These are phyloP conservation scores for Nesospiza acunhae DNA, from an alignment of 2,113 vertebrate species.

Conservation along the genomic window DNA sequence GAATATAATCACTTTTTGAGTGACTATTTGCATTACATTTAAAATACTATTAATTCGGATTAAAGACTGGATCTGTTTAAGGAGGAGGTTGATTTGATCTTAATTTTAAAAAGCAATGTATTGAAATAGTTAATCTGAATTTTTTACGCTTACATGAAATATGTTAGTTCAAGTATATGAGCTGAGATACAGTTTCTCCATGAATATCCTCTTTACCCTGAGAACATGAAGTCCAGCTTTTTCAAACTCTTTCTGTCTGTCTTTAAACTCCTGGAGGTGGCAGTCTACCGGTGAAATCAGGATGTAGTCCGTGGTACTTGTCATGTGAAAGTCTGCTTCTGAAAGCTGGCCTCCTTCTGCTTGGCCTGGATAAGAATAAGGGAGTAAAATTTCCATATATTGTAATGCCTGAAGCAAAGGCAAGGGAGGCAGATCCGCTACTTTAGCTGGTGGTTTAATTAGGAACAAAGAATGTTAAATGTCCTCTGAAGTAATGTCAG, in stretches of 20 bases:
- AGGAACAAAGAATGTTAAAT: not conserved
- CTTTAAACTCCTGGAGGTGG: not conserved
- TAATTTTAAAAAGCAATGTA: not conserved
- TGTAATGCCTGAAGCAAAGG: not conserved
- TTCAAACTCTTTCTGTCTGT: constrained; percentile 24
- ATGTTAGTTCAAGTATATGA: not conserved
- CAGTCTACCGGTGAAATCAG: not conserved
- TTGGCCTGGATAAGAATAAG: constrained; percentile 48
- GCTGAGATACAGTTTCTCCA: not conserved
- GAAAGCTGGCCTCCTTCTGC: not conserved
- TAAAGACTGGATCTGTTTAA: not conserved
- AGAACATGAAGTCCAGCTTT: constrained; percentile 45
- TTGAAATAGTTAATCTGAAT: not conserved
- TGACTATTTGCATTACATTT: not conserved
- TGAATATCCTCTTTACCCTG: constrained; percentile 68
- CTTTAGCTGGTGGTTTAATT: not conserved
- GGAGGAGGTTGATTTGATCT: not conserved
- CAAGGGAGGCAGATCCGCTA: not conserved
- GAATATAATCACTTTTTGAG: not conserved
- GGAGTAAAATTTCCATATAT: not conserved
- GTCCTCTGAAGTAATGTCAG: not conserved
- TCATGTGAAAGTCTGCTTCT: not conserved
- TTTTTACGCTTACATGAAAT: not conserved
- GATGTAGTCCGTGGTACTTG: not conserved
- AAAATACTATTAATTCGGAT: not conserved